Percentiles rank a stretch among this genome's conserved stretches.
phyloP scores from a whole-genome alignment of 2,113 vertebrate genomes.

The Boulengerochromis microlepis region DNA sequence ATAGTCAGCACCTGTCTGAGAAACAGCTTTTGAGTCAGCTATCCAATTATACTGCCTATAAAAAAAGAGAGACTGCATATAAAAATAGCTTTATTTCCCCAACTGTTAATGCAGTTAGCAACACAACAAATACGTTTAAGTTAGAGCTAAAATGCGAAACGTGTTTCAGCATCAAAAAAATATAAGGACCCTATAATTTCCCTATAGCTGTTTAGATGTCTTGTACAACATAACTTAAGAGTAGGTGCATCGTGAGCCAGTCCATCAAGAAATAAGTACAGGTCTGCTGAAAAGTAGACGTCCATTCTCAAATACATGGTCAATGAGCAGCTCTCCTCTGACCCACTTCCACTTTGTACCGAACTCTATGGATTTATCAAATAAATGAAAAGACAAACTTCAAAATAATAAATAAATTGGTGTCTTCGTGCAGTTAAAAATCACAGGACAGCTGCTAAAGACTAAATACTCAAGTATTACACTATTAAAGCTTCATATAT shows the following conservation, averaged over 20 bases:
- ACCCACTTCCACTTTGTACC: not conserved
- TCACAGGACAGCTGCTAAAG: not conserved
- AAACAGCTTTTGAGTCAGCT: not conserved
- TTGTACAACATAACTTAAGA: not conserved
- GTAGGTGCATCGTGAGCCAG: not conserved
- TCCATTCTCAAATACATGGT: not conserved
- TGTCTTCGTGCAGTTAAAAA: not conserved
- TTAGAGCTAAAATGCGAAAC: not conserved
- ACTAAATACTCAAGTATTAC: not conserved
- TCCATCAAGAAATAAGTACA: not conserved
- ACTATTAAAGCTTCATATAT: not conserved
- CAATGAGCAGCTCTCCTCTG: not conserved
- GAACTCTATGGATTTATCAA: not conserved
- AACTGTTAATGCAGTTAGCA: not conserved
- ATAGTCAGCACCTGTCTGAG: not conserved
- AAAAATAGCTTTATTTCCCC: not conserved
- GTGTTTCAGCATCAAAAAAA: not conserved
- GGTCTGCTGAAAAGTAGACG: not conserved
- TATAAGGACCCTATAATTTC: not conserved
- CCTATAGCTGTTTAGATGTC: not conserved
- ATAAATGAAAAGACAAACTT: not conserved
- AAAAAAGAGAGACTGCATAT: not conserved
- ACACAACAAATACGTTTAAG: not conserved
- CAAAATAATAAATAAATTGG: not conserved
- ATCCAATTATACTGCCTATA: not conserved